Evolutionary conservation across 1,140 invertebrate genomes (phyloP).

Genomic region (Drosophila ficusphila): DNA sequence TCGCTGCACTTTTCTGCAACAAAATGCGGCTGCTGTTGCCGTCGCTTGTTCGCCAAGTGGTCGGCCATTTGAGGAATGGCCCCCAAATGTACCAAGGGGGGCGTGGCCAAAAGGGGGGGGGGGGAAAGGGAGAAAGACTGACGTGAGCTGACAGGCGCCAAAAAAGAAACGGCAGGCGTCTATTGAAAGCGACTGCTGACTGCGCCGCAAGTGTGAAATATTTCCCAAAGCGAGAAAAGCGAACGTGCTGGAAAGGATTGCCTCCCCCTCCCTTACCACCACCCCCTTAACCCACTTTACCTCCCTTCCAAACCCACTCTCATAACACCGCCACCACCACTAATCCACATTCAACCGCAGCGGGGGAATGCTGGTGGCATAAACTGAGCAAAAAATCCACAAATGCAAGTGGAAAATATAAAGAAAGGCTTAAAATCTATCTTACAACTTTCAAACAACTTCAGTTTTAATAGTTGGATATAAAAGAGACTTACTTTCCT

Average conservation of each 20-base stretch:
- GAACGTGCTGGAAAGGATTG: conserved; percentile 33
- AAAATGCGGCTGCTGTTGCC: background rate
- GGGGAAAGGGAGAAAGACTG: too few species aligned
- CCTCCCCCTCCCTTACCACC: background rate
- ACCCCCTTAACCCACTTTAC: background rate
- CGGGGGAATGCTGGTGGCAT: background rate
- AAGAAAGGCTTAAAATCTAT: too few species aligned
- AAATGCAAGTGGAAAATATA: too few species aligned
- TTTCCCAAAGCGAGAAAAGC: conserved; percentile 30
- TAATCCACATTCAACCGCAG: conserved; percentile 36
- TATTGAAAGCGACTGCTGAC: conserved; percentile 58
- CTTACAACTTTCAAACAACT: too few species aligned
- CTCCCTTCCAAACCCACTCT: background rate
- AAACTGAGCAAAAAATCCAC: conserved; percentile 8
- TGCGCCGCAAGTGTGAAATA: conserved; percentile 59
- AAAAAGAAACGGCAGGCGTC: conserved; percentile 45
- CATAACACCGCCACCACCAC: background rate
- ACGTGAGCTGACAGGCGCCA: conserved; percentile 50
- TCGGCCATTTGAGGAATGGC: background rate
- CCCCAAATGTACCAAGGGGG: background rate
- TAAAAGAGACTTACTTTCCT: too few species aligned
- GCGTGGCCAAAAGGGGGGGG: conserved; percentile 1
- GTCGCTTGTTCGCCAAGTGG: conserved; percentile 11
- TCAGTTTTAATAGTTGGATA: too few species aligned
- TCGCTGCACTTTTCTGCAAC: background rate